Percentiles rank a stretch among this genome's conserved stretches.
Conservation (phyloP, 2,888 invertebrate species). For the Drosophila colorata region DNA sequence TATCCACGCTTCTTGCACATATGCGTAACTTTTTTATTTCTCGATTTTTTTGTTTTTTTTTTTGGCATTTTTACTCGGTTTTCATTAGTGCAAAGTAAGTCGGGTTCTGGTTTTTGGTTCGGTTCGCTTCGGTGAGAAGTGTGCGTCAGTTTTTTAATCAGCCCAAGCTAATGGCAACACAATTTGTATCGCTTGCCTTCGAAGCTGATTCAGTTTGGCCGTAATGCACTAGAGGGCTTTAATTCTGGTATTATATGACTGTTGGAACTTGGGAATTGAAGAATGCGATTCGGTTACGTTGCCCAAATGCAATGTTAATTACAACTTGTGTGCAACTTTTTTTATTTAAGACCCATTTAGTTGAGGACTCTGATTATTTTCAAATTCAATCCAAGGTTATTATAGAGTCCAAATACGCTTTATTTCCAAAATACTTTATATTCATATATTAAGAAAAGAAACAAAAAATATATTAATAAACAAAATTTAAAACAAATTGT, state of each 20-base stretch:
- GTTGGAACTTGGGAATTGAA: slow-evolving; percentile 3
- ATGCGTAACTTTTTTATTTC: slow-evolving; percentile 29
- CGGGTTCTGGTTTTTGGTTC: slow-evolving; percentile 5
- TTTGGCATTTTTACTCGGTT: slow-evolving; percentile 37
- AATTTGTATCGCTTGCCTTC: not conserved
- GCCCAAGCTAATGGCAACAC: slow-evolving; percentile 10
- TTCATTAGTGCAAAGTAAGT: slow-evolving; percentile 71
- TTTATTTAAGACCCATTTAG: too few relatives aligned
- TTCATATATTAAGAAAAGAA: too few relatives aligned
- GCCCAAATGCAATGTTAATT: slow-evolving; percentile 1
- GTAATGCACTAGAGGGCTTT: not conserved
- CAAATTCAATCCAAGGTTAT: not conserved
- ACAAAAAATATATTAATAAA: too few relatives aligned
- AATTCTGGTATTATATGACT: not conserved
- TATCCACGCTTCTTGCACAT: slow-evolving; percentile 32
- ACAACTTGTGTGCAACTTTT: not conserved
- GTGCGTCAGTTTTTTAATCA: slow-evolving; percentile 22
- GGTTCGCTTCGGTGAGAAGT: not conserved
- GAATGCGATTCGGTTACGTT: not conserved
- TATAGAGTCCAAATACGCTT: too few relatives aligned
- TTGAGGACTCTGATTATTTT: too few relatives aligned
- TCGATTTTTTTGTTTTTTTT: slow-evolving; percentile 1
- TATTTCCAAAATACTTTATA: too few relatives aligned
- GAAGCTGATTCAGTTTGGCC: slow-evolving; percentile 11
- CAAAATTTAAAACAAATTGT: too few relatives aligned